Conservation (phyloP, 1,140 invertebrate genomes). For the Holcopasites calliopsidis region DNA sequence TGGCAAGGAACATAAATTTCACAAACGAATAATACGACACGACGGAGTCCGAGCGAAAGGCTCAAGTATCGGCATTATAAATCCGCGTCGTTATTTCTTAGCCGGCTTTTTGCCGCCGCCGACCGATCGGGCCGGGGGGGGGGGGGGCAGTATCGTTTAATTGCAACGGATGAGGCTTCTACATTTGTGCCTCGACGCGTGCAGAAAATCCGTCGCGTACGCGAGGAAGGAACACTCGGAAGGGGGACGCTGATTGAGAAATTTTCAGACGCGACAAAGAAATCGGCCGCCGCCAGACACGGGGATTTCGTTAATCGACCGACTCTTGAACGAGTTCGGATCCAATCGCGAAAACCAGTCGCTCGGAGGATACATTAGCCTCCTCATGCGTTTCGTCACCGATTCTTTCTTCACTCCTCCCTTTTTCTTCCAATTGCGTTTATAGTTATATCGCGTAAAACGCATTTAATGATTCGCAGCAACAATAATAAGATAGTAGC, state of each 20-base stretch:
- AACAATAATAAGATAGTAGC: too few species aligned
- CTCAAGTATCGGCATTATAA: conserved; percentile 47
- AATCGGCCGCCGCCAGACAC: background rate
- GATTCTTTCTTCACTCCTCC: too few species aligned
- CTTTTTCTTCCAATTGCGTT: too few species aligned
- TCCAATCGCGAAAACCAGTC: background rate
- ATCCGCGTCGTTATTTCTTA: conserved; percentile 44
- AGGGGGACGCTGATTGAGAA: conserved; percentile 29
- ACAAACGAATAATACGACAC: conserved; percentile 44
- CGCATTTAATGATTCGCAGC: too few species aligned
- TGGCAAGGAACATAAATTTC: conserved; percentile 54
- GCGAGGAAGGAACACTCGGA: conserved; percentile 32
- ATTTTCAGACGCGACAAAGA: conserved; percentile 42
- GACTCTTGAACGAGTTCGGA: background rate
- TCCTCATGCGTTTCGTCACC: background rate
- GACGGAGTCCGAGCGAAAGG: conserved; percentile 32
- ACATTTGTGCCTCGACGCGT: background rate
- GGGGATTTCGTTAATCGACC: conserved; percentile 32
- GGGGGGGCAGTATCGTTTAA: conserved; percentile 36
- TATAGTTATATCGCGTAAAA: too few species aligned
- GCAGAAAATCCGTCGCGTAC: conserved; percentile 37
- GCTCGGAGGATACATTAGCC: background rate
- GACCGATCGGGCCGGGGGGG: conserved; percentile 7
- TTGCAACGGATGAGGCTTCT: conserved; percentile 40
- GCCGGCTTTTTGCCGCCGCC: conserved; percentile 32